Evolutionary conservation across 2,888 invertebrate species (phyloP).

Genomic region (Drosophila robusta): DNA sequence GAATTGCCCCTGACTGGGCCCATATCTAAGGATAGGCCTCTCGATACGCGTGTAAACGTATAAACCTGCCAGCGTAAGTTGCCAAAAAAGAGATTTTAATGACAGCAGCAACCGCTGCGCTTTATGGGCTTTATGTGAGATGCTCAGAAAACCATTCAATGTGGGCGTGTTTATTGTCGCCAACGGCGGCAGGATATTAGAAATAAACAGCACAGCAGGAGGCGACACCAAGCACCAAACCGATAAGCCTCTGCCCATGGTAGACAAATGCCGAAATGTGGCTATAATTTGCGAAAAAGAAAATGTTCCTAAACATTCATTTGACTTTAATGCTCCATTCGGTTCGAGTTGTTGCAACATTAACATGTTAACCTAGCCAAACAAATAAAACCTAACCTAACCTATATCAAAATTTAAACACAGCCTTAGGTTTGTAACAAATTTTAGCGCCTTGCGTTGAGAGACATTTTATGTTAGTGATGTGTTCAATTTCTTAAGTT

Average conservation of each 20-base stretch:
- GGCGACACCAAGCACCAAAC: conserved; percentile 28
- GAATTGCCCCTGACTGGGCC: conserved; percentile 55
- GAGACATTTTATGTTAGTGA: too few relatives aligned
- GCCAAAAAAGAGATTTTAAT: conserved; percentile 77
- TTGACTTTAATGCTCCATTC: conserved; percentile 37
- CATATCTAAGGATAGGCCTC: conserved; percentile 49
- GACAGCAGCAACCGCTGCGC: conserved; percentile 72
- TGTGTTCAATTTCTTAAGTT: too few relatives aligned
- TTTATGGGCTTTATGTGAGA: conserved; percentile 67
- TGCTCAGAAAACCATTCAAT: conserved; percentile 45
- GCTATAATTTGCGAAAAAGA: conserved; percentile 39
- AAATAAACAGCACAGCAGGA: conserved; percentile 72
- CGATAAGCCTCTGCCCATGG: conserved; percentile 47
- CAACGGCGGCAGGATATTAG: conserved; percentile 72
- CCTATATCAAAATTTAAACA: background rate
- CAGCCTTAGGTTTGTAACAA: background rate
- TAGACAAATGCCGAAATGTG: conserved; percentile 38
- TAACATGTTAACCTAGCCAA: background rate
- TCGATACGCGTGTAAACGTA: conserved; percentile 56
- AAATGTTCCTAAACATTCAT: conserved; percentile 22
- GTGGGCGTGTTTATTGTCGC: conserved; percentile 77
- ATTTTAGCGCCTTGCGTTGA: background rate
- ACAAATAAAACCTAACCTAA: too few relatives aligned
- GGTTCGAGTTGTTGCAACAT: conserved; percentile 3
- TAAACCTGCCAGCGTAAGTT: conserved; percentile 51